phyloP scores from a whole-genome alignment of 2,888 invertebrate species.

The Andrena haemorrhoa region DNA sequence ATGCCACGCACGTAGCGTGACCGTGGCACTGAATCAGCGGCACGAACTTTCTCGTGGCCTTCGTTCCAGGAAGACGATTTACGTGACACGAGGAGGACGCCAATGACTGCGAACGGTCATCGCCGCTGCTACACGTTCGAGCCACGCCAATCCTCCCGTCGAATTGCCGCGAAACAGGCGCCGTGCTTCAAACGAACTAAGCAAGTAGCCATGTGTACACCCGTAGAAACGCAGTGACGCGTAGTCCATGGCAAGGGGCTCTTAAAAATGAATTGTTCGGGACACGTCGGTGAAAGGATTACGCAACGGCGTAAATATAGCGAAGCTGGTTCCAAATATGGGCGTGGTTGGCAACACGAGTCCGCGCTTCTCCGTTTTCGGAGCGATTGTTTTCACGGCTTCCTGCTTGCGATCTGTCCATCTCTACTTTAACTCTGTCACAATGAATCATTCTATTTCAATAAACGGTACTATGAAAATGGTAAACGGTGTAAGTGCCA shows the following conservation, averaged over 20 bases:
- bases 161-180: conserved; percentile 24
- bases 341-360: conserved; percentile 9
- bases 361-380: neutral
- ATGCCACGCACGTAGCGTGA: conserved; percentile 81
- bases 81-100: conserved; percentile 70
- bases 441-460: neutral
- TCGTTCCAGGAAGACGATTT: conserved; percentile 76
- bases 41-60: conserved; percentile 80
- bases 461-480: no score
- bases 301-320: conserved; percentile 37
- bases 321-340: conserved; percentile 11
- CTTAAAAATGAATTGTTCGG: conserved; percentile 33
- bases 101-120: conserved; percentile 70
- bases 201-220: neutral
- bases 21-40: conserved; percentile 83
- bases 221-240: neutral
- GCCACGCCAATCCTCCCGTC: conserved; percentile 37
- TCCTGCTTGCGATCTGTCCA: conserved; percentile 7
- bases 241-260: neutral
- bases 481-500: no score
- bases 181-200: neutral
- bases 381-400: conserved; percentile 2
- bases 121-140: conserved; percentile 52
- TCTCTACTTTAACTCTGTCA: neutral
- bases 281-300: conserved; percentile 18